Percentiles rank a stretch among this genome's conserved stretches.
Conservation (phyloP, 30 jellyfish, hydroid and myxozoan species). For the Aurelia sp. region DNA sequence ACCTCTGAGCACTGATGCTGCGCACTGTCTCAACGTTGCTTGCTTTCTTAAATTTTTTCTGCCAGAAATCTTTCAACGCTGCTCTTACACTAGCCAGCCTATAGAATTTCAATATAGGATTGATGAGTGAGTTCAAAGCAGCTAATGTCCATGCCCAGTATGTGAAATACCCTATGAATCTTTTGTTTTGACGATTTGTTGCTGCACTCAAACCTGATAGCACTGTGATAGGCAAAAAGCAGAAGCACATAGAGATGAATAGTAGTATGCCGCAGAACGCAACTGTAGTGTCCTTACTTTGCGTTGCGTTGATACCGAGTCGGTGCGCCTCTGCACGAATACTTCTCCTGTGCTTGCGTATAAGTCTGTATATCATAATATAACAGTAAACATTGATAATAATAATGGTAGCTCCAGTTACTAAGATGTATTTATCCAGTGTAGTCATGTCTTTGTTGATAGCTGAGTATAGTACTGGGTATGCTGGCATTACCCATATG, state of each 20-base stretch:
- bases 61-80: constrained; percentile 29
- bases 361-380: constrained; percentile 18
- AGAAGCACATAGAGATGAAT: constrained; percentile 19
- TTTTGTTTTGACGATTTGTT: constrained; percentile 25
- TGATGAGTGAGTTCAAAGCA: constrained; percentile 24
- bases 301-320: neutral
- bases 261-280: constrained; percentile 26
- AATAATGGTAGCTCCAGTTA: constrained; percentile 20
- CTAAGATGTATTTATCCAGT: constrained; percentile 20
- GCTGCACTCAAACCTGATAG: constrained; percentile 15
- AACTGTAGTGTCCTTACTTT: constrained; percentile 8
- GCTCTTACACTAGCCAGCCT: constrained; percentile 28
- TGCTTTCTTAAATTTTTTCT: neutral
- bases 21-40: no score
- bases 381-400: constrained; percentile 15
- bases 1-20: no score
- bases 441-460: neutral
- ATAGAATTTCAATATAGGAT: constrained; percentile 52
- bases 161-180: constrained; percentile 49
- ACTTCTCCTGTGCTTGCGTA: constrained; percentile 41
- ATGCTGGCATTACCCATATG: constrained; percentile 40
- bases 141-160: constrained; percentile 65
- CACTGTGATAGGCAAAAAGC: constrained; percentile 20
- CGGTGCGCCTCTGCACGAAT: constrained; percentile 20
- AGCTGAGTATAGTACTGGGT: constrained; percentile 33